phyloP scores from a whole-genome alignment of 2,888 invertebrate species.

The Abrostola tripartita region DNA sequence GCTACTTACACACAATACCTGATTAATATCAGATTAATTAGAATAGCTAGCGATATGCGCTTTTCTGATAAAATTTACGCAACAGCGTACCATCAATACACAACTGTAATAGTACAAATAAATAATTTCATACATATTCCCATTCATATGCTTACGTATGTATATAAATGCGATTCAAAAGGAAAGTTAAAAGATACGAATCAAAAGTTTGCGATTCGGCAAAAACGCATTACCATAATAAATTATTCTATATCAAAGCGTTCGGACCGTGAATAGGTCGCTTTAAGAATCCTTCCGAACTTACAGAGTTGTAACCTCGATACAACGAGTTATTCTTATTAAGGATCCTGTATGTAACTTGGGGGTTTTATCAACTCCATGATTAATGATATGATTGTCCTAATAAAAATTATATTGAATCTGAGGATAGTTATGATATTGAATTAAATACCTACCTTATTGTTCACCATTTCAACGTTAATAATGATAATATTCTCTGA shows the following conservation, averaged over 20 bases:
- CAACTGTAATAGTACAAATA: too few species aligned
- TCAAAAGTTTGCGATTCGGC: constrained; percentile 48
- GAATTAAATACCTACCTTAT: too few species aligned
- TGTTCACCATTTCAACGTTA: too few species aligned
- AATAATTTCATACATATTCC: too few species aligned
- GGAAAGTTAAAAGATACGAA: constrained; percentile 44
- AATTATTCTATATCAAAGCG: constrained; percentile 57
- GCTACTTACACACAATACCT: too few species aligned
- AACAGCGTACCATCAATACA: too few species aligned
- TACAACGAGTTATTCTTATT: constrained; percentile 41
- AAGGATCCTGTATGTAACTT: constrained; percentile 24
- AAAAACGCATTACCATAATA: constrained; percentile 55
- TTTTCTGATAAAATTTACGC: too few species aligned
- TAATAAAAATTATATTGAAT: constrained; percentile 24
- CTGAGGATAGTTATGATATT: too few species aligned
- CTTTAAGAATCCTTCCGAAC: constrained; percentile 43
- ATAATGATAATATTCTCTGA: too few species aligned
- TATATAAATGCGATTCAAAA: constrained; percentile 35
- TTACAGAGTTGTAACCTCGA: constrained; percentile 41
- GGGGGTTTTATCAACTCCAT: constrained; percentile 32
- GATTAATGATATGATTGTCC: constrained; percentile 30
- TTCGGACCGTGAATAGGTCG: constrained; percentile 55
- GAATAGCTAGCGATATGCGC: too few species aligned
- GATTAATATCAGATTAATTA: too few species aligned
- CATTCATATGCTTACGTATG: constrained; percentile 8